Evolutionary conservation across 2,113 vertebrate genomes (phyloP).

Genomic region (Saccopteryx leptura): DNA sequence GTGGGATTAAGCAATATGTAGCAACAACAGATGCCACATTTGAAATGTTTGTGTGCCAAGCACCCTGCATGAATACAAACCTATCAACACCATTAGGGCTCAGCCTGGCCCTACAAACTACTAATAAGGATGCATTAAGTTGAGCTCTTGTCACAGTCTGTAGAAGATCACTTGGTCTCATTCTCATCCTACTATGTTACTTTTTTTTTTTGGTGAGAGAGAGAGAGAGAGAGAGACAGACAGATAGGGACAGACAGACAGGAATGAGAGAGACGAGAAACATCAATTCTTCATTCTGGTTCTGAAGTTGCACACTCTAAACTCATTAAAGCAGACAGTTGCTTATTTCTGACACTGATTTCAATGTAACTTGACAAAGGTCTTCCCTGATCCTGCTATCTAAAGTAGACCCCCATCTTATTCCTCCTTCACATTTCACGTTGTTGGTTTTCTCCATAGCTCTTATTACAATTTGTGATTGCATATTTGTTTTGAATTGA

Average conservation of each 20-base stretch:
- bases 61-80: no score
- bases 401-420: not conserved
- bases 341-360: not conserved
- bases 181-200: not conserved
- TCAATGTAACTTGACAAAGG: not conserved
- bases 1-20: not conserved
- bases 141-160: not conserved
- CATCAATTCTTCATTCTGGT: no score
- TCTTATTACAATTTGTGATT: not conserved
- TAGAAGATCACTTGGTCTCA: not conserved
- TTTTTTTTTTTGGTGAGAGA: not conserved
- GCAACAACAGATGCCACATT: not conserved
- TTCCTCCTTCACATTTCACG: not conserved
- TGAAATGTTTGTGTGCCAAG: not conserved
- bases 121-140: not conserved
- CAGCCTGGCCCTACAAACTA: not conserved
- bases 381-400: not conserved
- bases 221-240: no score
- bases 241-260: no score
- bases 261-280: no score
- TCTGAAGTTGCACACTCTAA: not conserved
- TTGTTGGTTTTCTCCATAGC: not conserved
- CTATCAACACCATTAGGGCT: accelerated
- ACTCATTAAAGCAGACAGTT: not conserved
- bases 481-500: not conserved